A percentile compares a stretch with the other conserved stretches of the same genome.
Conservation (phyloP, 2,113 vertebrate species). For the Regulus satrapa region DNA sequence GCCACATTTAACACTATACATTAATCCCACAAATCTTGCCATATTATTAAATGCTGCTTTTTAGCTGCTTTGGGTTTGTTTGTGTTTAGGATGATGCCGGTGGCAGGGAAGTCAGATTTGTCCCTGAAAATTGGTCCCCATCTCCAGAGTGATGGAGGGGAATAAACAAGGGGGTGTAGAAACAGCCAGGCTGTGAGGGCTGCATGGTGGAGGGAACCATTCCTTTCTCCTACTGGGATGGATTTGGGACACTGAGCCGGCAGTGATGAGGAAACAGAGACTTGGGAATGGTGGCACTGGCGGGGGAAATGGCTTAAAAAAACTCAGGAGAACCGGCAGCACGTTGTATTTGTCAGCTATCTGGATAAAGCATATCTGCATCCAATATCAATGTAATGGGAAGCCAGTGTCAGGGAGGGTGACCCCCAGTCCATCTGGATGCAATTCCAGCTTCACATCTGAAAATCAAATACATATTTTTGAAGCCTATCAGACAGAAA, state of each 20-base stretch:
- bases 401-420: constrained; percentile 48
- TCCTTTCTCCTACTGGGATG: neutral
- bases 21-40: constrained; percentile 38
- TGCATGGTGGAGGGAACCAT: neutral
- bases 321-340: neutral
- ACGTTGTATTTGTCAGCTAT: neutral
- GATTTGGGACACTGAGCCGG: fast-evolving
- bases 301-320: neutral
- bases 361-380: constrained; percentile 30
- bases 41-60: neutral
- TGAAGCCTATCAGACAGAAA: constrained; percentile 50
- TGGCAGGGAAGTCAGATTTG: neutral
- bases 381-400: constrained; percentile 49
- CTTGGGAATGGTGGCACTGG: neutral
- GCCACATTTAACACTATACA: neutral
- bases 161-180: too few relatives aligned
- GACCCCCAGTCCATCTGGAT: constrained; percentile 56
- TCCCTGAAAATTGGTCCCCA: fast-evolving
- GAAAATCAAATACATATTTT: constrained; percentile 65
- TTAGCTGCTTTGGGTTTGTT: neutral
- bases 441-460: constrained; percentile 57
- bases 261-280: fast-evolving
- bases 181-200: neutral
- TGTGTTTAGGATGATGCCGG: neutral
- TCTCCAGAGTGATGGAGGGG: neutral